Conservation (phyloP, 2,888 invertebrate species). For the Nineta flava region DNA sequence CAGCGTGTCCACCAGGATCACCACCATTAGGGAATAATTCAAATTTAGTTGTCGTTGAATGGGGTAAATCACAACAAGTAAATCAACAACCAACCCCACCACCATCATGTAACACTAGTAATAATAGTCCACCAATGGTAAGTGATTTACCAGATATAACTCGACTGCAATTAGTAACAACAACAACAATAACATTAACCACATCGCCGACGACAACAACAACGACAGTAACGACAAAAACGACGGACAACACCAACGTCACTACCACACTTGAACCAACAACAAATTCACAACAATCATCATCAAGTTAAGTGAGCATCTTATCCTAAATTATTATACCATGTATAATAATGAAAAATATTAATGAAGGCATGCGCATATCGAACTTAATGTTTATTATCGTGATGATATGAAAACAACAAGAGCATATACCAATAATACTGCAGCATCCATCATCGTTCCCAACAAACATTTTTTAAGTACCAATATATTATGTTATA, state of each 20-base stretch:
- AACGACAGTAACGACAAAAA: too few relatives aligned
- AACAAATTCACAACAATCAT: background rate
- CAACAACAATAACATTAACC: background rate
- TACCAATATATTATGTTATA: too few relatives aligned
- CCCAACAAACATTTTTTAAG: too few relatives aligned
- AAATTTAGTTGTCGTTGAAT: background rate
- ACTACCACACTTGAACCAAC: background rate
- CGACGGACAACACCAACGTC: too few relatives aligned
- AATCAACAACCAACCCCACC: background rate
- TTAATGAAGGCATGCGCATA: too few relatives aligned
- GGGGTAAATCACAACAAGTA: background rate
- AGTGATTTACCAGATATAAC: slow-evolving; percentile 5
- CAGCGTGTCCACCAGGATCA: background rate
- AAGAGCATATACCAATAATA: too few relatives aligned
- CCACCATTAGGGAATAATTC: background rate
- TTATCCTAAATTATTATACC: too few relatives aligned
- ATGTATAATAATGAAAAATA: too few relatives aligned
- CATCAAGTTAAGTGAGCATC: background rate
- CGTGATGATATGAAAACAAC: too few relatives aligned
- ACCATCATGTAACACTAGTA: background rate
- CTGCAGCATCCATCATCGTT: too few relatives aligned
- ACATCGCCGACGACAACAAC: too few relatives aligned
- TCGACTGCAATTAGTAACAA: background rate
- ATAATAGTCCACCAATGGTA: background rate
- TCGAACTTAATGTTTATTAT: too few relatives aligned